Conservation (phyloP, 2,797 vertebrate species). For the Sebastes dallii region DNA sequence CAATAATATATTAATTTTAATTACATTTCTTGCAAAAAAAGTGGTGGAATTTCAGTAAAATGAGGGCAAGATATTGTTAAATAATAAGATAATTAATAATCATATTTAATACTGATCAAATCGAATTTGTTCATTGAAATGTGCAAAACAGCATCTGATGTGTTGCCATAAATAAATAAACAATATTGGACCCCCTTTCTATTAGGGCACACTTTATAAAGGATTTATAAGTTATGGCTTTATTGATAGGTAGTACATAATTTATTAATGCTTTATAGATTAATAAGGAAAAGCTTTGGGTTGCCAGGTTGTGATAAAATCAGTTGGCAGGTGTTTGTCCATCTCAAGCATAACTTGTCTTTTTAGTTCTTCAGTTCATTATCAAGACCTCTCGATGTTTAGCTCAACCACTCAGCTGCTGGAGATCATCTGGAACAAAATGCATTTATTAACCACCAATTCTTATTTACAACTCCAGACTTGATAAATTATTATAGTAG, state of each 20-base stretch:
- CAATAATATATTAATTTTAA: neutral
- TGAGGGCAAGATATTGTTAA: neutral
- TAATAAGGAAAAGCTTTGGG: neutral
- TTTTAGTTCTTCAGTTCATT: neutral
- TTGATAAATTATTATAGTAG: too few species aligned
- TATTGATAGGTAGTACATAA: neutral
- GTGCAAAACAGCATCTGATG: neutral
- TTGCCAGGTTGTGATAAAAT: neutral
- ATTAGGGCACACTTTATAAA: neutral
- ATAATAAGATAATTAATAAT: neutral
- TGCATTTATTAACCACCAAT: neutral
- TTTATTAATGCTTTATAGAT: neutral
- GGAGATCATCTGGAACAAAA: neutral
- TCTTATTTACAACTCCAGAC: neutral
- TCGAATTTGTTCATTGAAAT: neutral
- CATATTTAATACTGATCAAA: neutral
- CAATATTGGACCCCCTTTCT: neutral
- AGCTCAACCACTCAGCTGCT: neutral
- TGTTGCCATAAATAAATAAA: neutral
- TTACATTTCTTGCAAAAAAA: neutral
- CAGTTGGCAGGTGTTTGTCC: neutral
- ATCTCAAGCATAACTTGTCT: neutral
- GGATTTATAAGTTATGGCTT: neutral
- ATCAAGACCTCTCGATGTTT: neutral
- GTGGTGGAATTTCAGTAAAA: neutral